Percentiles rank a stretch among this genome's conserved stretches.
Conservation (phyloP, 2,888 invertebrate species). For the Luperina nickerlii region DNA sequence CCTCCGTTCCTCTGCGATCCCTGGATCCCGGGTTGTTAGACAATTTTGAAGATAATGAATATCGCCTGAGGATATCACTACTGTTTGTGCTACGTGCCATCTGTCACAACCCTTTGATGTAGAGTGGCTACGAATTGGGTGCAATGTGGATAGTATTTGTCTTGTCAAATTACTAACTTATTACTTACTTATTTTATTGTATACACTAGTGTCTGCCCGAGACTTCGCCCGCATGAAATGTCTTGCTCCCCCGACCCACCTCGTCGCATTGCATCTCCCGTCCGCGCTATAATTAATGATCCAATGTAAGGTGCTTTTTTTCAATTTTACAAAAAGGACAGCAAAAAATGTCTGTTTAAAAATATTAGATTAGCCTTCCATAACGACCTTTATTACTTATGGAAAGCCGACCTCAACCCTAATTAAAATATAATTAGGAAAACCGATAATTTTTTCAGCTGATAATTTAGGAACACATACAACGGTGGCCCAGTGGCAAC, state of each 20-base stretch:
- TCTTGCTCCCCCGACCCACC: too few relatives aligned
- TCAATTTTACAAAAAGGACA: neutral
- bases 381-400: too few relatives aligned
- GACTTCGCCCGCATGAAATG: too few relatives aligned
- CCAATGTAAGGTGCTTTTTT: neutral
- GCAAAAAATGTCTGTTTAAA: neutral
- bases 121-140: constrained; percentile 57
- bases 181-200: neutral
- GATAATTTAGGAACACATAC: too few relatives aligned
- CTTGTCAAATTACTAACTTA: neutral
- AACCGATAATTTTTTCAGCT: neutral
- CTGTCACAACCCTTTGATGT: constrained; percentile 83
- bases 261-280: too few relatives aligned
- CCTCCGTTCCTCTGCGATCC: constrained; percentile 8
- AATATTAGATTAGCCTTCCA: neutral
- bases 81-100: constrained; percentile 75
- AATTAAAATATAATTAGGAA: neutral
- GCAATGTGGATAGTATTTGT: neutral
- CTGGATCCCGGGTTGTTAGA: constrained; percentile 41
- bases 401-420: too few relatives aligned
- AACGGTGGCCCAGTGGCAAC: too few relatives aligned
- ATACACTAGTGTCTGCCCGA: neutral
- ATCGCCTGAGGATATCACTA: constrained; percentile 79
- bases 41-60: constrained; percentile 77
- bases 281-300: too few relatives aligned